Percentiles rank a stretch among this genome's conserved stretches.
Conservation (phyloP, 2,888 invertebrate genomes). For the Synergus itoensis region DNA sequence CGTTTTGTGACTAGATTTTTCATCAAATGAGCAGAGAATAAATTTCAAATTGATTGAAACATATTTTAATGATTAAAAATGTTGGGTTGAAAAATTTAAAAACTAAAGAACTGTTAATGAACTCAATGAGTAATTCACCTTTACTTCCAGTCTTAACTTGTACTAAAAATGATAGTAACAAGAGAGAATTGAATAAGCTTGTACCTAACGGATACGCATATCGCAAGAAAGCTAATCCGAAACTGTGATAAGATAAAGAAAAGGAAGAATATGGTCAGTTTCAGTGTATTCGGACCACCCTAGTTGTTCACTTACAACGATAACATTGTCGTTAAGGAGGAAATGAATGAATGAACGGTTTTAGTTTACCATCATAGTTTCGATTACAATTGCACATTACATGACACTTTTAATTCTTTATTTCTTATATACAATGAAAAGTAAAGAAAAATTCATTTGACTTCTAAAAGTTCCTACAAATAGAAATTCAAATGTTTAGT, state of each 20-base stretch:
- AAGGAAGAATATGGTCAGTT: slow-evolving; percentile 24
- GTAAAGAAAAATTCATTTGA: too few species aligned
- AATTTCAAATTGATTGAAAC: too few species aligned
- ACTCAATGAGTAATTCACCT: neutral
- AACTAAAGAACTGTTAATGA: neutral
- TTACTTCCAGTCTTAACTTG: neutral
- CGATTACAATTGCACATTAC: neutral
- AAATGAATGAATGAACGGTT: neutral
- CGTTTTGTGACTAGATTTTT: neutral
- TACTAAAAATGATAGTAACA: neutral
- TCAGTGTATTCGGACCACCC: slow-evolving; percentile 12
- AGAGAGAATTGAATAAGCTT: neutral
- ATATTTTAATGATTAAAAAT: too few species aligned
- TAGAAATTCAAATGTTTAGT: neutral
- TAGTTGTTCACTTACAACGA: neutral
- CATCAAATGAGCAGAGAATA: neutral
- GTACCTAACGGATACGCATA: neutral
- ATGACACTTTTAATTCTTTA: neutral
- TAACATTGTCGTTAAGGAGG: neutral
- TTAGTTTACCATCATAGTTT: neutral
- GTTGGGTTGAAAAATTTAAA: neutral
- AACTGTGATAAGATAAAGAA: slow-evolving; percentile 34
- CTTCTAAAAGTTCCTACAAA: neutral
- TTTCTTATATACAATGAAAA: too few species aligned
- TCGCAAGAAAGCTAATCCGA: slow-evolving; percentile 20